Conservation (phyloP, 2,888 invertebrate species). For the Labia minor region DNA sequence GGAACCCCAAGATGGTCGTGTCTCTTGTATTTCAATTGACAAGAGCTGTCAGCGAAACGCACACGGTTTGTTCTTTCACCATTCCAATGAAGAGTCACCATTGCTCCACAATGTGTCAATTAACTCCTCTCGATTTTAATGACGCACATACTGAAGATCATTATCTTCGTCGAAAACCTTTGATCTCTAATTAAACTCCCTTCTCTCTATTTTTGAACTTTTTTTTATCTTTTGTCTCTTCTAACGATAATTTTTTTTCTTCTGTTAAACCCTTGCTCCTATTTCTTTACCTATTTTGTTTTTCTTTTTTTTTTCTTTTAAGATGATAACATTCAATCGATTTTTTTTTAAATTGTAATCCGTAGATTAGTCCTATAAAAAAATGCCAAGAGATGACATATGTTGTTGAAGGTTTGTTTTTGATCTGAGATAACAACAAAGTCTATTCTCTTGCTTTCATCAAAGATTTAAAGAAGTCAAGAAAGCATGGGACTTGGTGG, state of each 20-base stretch:
- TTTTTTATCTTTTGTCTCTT: not conserved
- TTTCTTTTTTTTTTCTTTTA: not conserved
- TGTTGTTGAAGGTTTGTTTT: not conserved
- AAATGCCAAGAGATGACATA: not conserved
- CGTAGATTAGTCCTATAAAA: not conserved
- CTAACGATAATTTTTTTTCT: not conserved
- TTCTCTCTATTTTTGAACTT: no score
- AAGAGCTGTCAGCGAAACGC: not conserved
- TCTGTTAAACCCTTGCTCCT: not conserved
- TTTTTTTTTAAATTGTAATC: no score
- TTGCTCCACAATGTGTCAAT: not conserved
- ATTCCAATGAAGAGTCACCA: not conserved
- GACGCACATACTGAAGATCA: not conserved
- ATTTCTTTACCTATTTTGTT: not conserved
- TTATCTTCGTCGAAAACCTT: not conserved
- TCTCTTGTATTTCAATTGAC: not conserved
- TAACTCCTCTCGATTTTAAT: not conserved
- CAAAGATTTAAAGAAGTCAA: not conserved
- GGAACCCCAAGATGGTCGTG: not conserved
- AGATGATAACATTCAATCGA: not conserved
- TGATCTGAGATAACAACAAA: not conserved
- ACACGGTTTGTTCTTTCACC: not conserved
- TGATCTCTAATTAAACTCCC: slow-evolving; percentile 5
- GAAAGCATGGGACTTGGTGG: not conserved
- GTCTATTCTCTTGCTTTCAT: not conserved